These are phyloP conservation scores for Labeo catla DNA, from an alignment of 2,113 vertebrate genomes.

Conservation along the genomic window DNA sequence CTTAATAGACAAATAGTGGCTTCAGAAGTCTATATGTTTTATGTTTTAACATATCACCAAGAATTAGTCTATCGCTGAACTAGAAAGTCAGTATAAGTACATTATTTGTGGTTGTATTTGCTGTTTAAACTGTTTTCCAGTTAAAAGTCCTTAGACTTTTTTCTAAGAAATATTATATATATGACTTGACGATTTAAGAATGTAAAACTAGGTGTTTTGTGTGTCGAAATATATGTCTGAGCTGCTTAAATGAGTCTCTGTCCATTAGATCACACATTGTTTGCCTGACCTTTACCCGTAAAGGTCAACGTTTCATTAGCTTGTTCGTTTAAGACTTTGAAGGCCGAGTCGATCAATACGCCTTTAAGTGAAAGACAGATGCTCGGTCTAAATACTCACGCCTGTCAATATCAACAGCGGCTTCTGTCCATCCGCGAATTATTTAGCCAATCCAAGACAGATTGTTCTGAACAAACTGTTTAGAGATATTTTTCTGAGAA, in stretches of 20 bases:
- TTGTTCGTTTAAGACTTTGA: slow-evolving; percentile 20
- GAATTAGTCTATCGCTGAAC: not conserved
- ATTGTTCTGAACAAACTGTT: slow-evolving; percentile 30
- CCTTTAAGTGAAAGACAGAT: slow-evolving; percentile 20
- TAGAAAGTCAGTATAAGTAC: not conserved
- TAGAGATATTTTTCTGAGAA: not conserved
- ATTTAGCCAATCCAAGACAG: slow-evolving; percentile 1
- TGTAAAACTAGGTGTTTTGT: not conserved
- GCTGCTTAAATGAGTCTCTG: not conserved
- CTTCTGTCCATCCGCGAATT: slow-evolving; percentile 17
- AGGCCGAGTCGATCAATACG: slow-evolving; percentile 35
- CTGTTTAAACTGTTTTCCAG: not conserved
- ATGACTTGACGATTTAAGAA: not conserved
- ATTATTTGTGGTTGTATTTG: not conserved
- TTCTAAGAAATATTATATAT: not conserved
- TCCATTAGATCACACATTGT: slow-evolving; percentile 20
- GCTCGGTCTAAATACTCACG: slow-evolving; percentile 28
- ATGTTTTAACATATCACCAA: not conserved
- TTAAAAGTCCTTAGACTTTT: not conserved
- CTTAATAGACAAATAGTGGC: not conserved
- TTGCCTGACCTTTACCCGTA: slow-evolving; percentile 33
- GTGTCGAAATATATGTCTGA: not conserved
- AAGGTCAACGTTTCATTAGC: slow-evolving; percentile 48
- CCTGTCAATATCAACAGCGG: slow-evolving; percentile 4
- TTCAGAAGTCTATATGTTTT: not conserved